Base-by-base conservation (phyloP, 2,113 vertebrate genomes). In the Rhipidura dahli region DNA sequence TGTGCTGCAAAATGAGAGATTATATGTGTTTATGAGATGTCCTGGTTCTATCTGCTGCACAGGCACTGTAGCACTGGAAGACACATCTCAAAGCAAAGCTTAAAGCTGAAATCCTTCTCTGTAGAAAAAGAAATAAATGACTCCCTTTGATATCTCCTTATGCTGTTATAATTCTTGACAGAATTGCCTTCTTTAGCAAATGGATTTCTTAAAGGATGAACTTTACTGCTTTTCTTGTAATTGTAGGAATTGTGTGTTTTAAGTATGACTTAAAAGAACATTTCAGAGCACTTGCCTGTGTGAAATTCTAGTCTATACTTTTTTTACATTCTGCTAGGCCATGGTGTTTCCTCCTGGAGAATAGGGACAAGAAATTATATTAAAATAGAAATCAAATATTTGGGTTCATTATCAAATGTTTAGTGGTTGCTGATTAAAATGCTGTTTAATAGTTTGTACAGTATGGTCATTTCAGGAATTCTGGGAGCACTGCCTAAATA, bases 91-190 rank as follows among this genome's bases (percentile, higher is more conserved):
- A 91, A 94, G 88, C 59, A 92, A 92, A 93, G 69, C 61, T 72
- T 85, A 39, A 28, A 85, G n/a, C 39, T 90, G 44, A 94, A 87
- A 89, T 89, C 72, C 53, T 93, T 49, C 83, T 42, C 75, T 89
- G 40, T 39, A 79, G 93, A 80, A 87, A 75, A 53, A 45, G 53
- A 89, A 93, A 39, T 84, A 51, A 95, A 88, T 70, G 15, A 57
- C 84, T 96, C 73, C 42, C 95, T 95, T 89, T 90, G 50, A 24
- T 96, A 84, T 90, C 42, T 88, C 44, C 75, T 94, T 95, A 83
- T 60, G 78, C 59, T 59, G 33, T 90, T 71, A 92, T 51, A 90
- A 89, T 95, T 96, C 72, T 92, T 96, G 93, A 90, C 84, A 94
- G 50, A 90, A 76, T 33, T 89, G 42, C 39, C 37, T 83, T 89